phyloP scores from a whole-genome alignment of 2,113 vertebrate species.

The Tiliqua scincoides region DNA sequence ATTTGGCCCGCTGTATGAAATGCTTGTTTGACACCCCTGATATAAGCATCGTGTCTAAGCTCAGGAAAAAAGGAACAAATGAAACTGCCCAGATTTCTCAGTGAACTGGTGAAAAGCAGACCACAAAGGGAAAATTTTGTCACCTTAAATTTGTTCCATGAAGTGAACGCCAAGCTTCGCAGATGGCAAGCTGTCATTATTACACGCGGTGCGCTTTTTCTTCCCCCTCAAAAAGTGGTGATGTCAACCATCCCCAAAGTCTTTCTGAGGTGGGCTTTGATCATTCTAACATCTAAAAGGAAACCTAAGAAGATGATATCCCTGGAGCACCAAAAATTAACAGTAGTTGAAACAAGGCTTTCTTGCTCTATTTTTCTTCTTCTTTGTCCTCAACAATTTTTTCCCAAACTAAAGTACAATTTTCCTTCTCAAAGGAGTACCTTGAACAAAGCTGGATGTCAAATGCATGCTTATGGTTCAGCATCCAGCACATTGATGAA shows the following conservation, averaged over 20 bases:
- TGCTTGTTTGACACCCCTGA: too few relatives aligned
- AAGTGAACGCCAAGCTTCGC: neutral
- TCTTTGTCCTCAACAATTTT: neutral
- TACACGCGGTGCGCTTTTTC: neutral
- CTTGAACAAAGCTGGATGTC: neutral
- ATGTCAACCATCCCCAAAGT: neutral
- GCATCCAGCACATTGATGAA: neutral
- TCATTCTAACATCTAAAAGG: neutral
- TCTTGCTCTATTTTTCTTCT: neutral
- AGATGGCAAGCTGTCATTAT: neutral
- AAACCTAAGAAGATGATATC: neutral
- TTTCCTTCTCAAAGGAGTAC: neutral
- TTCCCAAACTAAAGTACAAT: neutral
- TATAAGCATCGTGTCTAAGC: too few relatives aligned
- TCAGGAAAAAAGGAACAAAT: neutral
- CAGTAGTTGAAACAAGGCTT: conserved; percentile 25
- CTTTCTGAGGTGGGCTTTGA: neutral
- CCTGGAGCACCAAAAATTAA: neutral
- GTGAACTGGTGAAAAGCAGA: neutral
- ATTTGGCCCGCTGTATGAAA: too few relatives aligned
- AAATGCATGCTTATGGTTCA: neutral
- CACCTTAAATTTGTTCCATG: neutral
- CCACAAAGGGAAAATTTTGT: neutral
- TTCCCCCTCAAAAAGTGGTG: neutral
- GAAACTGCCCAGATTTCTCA: neutral